Evolutionary conservation across 2,113 vertebrate species (phyloP), one percentile per base, ranked within the genome.

Genomic region (Chionodraco myersi): DNA sequence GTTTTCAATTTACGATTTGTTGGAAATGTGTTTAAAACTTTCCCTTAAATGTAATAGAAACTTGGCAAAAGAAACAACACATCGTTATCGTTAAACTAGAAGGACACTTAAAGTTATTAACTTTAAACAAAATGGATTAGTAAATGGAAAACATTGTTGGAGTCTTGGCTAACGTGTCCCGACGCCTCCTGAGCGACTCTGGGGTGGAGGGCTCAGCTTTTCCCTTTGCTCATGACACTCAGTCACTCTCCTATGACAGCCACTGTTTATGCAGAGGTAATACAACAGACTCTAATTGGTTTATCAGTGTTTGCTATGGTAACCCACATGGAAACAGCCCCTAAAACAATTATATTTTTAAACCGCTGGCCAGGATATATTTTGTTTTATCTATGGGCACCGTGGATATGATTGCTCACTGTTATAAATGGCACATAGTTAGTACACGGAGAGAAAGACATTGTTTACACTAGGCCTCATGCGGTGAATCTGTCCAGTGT

Each of bases 361-460:
- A 93, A 93, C 90, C 72, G 75, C 87, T 66, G 71, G 82, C 85
- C 83, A 44, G 88, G 84, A 91, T 90, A 84, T 89, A 85, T 92
- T 92, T 88, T 83, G 82, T 89, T 94, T 95, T 94, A 94, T 96
- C 93, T 93, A 36, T 75, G 84, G 79, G 83, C 73, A 73, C 86
- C 30, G 83, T 83, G 89, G 87, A 88, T 93, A 85, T 90, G 92
- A 94, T 94, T 92, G 92, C 92, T 93, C 90, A 81, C 88, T 88
- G 92, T 95, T 95, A 95, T 94, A 95, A 96, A 96, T 95, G 94
- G 93, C 91, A 90, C 92, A 91, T 92, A 94, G 92, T 94, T 93
- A 93, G 91, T 80, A 68, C 83, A 71, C 60, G 65, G 91, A 91
- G 92, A 91, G 92, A 94, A 91, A 94, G 88, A 92, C 94, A 92